A percentile compares a stretch with the other conserved stretches of the same genome.
Evolutionary conservation across 2,113 vertebrate species (phyloP).

Genomic region (Sturnus vulgaris): DNA sequence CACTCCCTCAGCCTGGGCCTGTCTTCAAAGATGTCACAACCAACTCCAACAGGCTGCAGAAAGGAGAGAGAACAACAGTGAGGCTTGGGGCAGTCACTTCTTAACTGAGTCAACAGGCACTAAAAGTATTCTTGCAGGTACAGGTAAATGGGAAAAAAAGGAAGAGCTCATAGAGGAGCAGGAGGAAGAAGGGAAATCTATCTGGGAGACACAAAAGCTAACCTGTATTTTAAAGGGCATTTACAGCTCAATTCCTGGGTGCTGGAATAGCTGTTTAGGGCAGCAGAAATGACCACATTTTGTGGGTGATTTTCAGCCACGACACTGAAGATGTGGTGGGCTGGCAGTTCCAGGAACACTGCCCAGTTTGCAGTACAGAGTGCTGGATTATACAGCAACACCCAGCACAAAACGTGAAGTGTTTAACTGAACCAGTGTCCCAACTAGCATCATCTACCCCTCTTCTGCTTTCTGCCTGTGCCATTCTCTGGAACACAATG

Average conservation of each 20-base stretch:
- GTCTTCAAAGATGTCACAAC: constrained; percentile 75
- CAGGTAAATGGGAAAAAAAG: neutral
- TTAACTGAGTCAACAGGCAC: neutral
- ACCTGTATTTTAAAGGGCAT: neutral
- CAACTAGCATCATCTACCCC: neutral
- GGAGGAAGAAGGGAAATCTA: neutral
- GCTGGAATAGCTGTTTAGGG: neutral
- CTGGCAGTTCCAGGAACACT: neutral
- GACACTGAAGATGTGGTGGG: neutral
- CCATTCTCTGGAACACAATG: neutral
- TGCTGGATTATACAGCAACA: neutral
- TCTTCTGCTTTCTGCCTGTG: neutral
- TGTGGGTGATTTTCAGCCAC: neutral
- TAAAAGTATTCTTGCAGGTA: neutral
- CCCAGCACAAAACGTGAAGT: fast-evolving
- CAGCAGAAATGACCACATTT: neutral
- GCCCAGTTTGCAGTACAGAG: neutral
- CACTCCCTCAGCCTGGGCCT: constrained; percentile 76
- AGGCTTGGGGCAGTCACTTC: neutral
- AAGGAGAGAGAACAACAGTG: neutral
- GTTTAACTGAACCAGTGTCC: neutral
- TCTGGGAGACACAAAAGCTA: neutral
- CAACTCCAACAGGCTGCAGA: constrained; percentile 75
- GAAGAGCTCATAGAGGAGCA: neutral
- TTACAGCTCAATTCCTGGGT: neutral